Conservation (phyloP, 2,113 vertebrate genomes). For the Rhinopomastus cyanomelas region DNA sequence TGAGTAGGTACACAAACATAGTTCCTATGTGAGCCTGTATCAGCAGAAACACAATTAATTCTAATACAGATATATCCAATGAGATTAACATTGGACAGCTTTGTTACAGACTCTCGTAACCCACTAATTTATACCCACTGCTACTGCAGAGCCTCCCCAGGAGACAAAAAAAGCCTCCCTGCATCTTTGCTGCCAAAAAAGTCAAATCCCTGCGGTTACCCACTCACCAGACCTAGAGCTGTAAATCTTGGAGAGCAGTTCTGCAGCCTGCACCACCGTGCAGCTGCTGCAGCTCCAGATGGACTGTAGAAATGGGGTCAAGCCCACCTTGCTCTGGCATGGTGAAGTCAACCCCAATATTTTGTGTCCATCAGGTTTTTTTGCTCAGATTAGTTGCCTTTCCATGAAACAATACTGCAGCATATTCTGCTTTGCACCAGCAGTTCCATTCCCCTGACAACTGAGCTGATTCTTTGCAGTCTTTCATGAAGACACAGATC, state of each 20-base stretch:
- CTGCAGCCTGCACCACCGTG: not conserved
- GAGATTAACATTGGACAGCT: not conserved
- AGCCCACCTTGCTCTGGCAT: not conserved
- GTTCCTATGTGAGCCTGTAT: constrained; percentile 10
- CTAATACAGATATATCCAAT: constrained; percentile 6
- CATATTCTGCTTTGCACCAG: not conserved
- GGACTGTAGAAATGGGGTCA: accelerated
- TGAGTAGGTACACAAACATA: constrained; percentile 36
- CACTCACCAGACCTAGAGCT: not conserved
- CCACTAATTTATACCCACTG: not conserved
- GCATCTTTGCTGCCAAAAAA: not conserved
- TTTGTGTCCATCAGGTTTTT: not conserved
- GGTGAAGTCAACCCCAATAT: not conserved
- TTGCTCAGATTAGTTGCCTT: not conserved
- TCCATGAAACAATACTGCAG: not conserved
- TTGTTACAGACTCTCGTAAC: not conserved
- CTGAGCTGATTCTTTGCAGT: not conserved
- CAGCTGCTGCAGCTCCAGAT: accelerated
- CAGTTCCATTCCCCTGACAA: not conserved
- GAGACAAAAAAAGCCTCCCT: not conserved
- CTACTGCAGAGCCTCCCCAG: not conserved
- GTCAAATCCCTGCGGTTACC: not conserved
- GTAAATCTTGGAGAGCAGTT: not conserved
- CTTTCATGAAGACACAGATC: not conserved
- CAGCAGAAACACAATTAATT: constrained; percentile 47